These are phyloP conservation scores for Sylvilagus floridanus DNA, from an alignment of 2,797 vertebrate species.

Conservation along the genomic window DNA sequence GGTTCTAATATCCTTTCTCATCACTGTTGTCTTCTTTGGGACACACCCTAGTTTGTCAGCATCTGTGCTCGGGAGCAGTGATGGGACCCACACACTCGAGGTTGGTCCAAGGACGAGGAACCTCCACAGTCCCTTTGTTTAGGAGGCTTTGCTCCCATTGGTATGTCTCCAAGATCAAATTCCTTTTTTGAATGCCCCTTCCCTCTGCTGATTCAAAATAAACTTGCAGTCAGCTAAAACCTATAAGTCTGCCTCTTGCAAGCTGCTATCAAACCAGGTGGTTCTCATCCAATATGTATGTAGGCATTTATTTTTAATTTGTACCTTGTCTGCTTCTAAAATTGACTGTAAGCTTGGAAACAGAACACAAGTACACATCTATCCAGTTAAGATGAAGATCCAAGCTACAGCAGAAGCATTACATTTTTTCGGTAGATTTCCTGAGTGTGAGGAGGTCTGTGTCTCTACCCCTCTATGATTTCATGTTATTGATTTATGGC, in stretches of 20 bases:
- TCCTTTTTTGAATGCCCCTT: background rate
- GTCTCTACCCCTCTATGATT: background rate
- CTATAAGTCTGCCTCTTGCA: conserved; percentile 50
- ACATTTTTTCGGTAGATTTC: background rate
- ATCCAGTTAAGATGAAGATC: conserved; percentile 10
- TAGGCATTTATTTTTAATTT: conserved; percentile 77
- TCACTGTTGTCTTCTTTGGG: background rate
- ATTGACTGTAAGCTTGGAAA: conserved; percentile 39
- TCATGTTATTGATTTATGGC: background rate
- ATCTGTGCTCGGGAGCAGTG: background rate
- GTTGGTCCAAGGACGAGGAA: background rate
- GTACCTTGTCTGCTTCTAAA: conserved; percentile 65
- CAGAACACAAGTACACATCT: background rate
- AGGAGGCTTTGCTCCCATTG: background rate
- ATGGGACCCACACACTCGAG: background rate
- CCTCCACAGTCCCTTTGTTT: background rate
- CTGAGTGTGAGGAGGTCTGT: background rate
- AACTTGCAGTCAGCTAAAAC: conserved; percentile 9
- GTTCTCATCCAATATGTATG: conserved; percentile 68
- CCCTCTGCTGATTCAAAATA: conserved; percentile 22
- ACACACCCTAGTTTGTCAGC: background rate
- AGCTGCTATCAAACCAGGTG: conserved; percentile 58
- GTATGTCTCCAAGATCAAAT: background rate
- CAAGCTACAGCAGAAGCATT: background rate
- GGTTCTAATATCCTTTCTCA: background rate